Evolutionary conservation across 2,797 vertebrate species (phyloP).

Genomic region (Carapus acus): DNA sequence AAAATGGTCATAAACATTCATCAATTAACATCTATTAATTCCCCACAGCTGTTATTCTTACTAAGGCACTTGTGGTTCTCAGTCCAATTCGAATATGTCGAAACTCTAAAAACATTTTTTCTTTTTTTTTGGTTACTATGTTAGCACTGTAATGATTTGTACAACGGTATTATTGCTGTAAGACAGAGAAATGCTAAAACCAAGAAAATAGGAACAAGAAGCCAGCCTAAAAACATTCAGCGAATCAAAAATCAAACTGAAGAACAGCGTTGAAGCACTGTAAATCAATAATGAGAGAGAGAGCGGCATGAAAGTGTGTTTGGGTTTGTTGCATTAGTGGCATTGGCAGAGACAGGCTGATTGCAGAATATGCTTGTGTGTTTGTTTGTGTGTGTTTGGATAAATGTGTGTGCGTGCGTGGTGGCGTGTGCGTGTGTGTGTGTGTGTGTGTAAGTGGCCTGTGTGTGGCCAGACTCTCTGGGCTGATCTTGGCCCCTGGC

Average conservation of each 20-base stretch:
- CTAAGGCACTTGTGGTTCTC: too few relatives aligned
- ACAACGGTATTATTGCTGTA: constrained; percentile 6
- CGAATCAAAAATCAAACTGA: background rate
- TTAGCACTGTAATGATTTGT: background rate
- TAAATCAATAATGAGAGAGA: constrained; percentile 8
- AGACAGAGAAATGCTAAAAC: background rate
- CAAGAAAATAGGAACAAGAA: background rate
- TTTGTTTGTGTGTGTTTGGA: constrained; percentile 56
- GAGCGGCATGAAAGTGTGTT: constrained; percentile 22
- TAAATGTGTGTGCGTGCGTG: constrained; percentile 45
- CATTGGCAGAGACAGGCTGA: constrained; percentile 21
- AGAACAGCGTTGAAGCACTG: background rate
- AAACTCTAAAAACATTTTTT: too few relatives aligned
- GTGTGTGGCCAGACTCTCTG: constrained; percentile 69
- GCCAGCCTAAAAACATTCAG: background rate
- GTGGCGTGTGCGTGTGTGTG: constrained; percentile 19
- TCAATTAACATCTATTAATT: background rate
- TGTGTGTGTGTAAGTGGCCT: constrained; percentile 60
- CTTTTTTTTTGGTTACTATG: constrained; percentile 6
- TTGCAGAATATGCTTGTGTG: constrained; percentile 52
- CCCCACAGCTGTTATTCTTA: background rate
- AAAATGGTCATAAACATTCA: background rate
- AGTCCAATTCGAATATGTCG: too few relatives aligned
- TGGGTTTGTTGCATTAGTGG: constrained; percentile 34
- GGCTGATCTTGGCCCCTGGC: constrained; percentile 69